Percentiles rank a stretch among this genome's conserved stretches.
phyloP scores from a whole-genome alignment of 2,113 vertebrate genomes.

The Ploceus nigricollis region DNA sequence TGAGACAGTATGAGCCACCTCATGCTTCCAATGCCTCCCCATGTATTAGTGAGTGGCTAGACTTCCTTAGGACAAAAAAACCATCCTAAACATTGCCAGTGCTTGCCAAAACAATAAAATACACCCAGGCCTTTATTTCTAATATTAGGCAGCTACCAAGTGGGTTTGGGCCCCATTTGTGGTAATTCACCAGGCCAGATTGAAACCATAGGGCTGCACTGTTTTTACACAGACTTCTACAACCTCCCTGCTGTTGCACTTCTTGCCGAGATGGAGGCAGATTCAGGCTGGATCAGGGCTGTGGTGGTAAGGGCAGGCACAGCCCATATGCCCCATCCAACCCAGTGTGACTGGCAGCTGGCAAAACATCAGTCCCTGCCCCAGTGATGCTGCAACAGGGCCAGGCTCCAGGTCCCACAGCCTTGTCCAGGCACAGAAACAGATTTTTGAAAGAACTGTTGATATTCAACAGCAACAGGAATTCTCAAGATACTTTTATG shows the following conservation, averaged over 20 bases:
- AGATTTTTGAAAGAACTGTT: neutral
- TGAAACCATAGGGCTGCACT: neutral
- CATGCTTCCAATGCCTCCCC: neutral
- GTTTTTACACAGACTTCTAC: neutral
- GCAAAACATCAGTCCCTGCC: neutral
- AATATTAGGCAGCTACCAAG: neutral
- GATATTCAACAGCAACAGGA: neutral
- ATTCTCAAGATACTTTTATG: neutral
- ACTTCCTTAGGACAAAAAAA: neutral
- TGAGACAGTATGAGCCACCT: neutral
- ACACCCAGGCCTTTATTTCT: neutral
- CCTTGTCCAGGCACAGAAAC: neutral
- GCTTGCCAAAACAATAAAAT: neutral
- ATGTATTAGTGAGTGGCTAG: neutral
- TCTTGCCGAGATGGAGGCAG: neutral
- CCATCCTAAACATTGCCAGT: neutral
- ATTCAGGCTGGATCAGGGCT: neutral
- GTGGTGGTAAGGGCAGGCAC: neutral
- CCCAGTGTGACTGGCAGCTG: accelerated
- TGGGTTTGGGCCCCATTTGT: accelerated
- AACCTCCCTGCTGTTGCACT: neutral
- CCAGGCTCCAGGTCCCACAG: neutral
- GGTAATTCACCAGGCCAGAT: neutral
- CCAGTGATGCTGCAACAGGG: accelerated
- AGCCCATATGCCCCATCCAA: neutral